Base-by-base conservation (phyloP, 64 coral and sea anemone genomes). In the Porites lutea region DNA sequence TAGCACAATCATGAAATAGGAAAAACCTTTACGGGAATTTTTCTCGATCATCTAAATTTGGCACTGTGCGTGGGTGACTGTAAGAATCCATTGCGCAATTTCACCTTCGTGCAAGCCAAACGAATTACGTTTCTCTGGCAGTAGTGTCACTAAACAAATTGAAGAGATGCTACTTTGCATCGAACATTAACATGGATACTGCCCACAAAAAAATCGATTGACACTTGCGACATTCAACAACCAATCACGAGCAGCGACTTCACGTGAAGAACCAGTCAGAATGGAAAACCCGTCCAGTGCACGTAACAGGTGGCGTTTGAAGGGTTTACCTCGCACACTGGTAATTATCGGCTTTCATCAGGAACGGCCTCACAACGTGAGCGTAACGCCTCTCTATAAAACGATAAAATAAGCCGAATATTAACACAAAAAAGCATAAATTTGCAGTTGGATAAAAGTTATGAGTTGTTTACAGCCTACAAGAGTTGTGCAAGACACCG, bases 391-490 rank as follows among this genome's bases (percentile, higher is more conserved):
- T 13, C 45, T 74, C 1, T 9, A 23, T 59, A 57, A 58, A 7
- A 22, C 22, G 11, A 37, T 12, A 53, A 79, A 74, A 74, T 74
- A 13, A 47, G 71, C 45, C 2, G 3, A 14, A 74, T 4, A 74
- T 13, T 8, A 46, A 44, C 8, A 18, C 43, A 4, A 16, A 48
- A 45, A 15, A 76, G 16, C 16, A 37, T 46, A 12, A 11, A 74
- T 48, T 74, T 48, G 48, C 23, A 4, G 37, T 10, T 4, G 72
- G 14, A 16, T 19, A 48, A 8, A 52, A 61, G 57, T 16, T 14
- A 86, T 86, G 80, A 61, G 49, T 61, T 83, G 78, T 86, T 77
- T 75, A 52, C 91, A 93, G 61, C 21, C 59, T 48, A 76, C 58
- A 74, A 69, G 71, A 87, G 44, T 82, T 22, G n/a, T 51, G 7